Evolutionary conservation across 2,888 invertebrate species (phyloP).

Genomic region (Leptopterna dolabrata): DNA sequence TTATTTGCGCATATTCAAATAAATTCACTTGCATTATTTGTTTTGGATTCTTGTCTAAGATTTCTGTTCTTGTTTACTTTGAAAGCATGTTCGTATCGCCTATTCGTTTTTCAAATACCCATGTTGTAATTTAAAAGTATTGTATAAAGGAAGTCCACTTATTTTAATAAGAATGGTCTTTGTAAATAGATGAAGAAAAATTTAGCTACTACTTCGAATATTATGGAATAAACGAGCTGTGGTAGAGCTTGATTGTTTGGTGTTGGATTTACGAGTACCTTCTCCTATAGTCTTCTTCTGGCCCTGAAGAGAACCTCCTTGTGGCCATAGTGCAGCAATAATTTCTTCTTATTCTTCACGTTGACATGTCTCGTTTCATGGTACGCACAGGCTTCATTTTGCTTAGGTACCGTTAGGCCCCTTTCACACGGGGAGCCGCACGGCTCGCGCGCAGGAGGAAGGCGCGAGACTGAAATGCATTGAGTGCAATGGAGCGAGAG

Average conservation of each 20-base stretch:
- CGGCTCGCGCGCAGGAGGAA: too few relatives aligned
- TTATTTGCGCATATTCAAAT: not conserved
- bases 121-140: conserved; percentile 16
- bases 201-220: not conserved
- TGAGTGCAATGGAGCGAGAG: too few relatives aligned
- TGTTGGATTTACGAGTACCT: too few relatives aligned
- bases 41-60: not conserved
- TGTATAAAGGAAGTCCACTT: conserved; percentile 24
- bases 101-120: conserved; percentile 10
- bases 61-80: not conserved
- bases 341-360: too few relatives aligned
- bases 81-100: not conserved
- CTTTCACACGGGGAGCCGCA: too few relatives aligned
- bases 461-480: too few relatives aligned
- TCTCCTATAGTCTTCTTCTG: too few relatives aligned
- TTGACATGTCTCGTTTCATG: too few relatives aligned
- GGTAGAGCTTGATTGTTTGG: not conserved
- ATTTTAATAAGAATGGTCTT: conserved; percentile 21
- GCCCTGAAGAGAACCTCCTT: too few relatives aligned
- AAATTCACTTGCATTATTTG: not conserved
- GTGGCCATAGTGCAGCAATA: too few relatives aligned
- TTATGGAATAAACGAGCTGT: conserved; percentile 25
- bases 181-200: conserved; percentile 5
- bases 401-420: too few relatives aligned
- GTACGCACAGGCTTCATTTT: too few relatives aligned